These are phyloP conservation scores for Cremastinae sp. DNA, from an alignment of 2,888 invertebrate species.

Conservation along the genomic window DNA sequence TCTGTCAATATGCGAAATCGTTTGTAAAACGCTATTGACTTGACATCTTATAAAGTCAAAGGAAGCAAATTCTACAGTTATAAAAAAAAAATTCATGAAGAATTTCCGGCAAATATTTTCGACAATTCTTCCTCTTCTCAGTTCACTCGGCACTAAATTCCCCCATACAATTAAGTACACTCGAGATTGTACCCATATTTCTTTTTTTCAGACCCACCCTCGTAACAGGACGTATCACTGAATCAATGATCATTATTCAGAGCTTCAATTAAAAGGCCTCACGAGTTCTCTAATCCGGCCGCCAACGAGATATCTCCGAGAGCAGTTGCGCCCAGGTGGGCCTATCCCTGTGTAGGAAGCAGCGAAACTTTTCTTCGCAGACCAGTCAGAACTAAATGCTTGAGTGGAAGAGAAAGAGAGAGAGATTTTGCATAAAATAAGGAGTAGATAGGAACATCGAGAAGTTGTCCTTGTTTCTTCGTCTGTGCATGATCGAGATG, in stretches of 20 bases:
- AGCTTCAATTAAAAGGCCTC: constrained; percentile 78
- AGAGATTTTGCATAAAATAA: constrained; percentile 39
- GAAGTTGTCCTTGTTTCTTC: constrained; percentile 56
- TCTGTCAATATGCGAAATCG: background rate
- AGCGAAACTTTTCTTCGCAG: constrained; percentile 35
- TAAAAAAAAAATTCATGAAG: no score
- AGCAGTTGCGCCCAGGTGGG: constrained; percentile 77
- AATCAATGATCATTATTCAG: constrained; percentile 79
- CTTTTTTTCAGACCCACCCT: constrained; percentile 62
- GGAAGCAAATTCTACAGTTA: no score
- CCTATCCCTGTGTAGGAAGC: constrained; percentile 51
- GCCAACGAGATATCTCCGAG: constrained; percentile 74
- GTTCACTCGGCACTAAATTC: background rate
- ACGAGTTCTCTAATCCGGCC: constrained; percentile 76
- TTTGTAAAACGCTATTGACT: no score
- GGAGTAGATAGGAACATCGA: constrained; percentile 28
- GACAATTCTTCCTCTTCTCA: no score
- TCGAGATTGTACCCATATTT: constrained; percentile 2
- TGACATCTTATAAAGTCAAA: no score
- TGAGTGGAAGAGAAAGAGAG: constrained; percentile 34
- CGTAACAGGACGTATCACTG: constrained; percentile 71
- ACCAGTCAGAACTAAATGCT: constrained; percentile 18
- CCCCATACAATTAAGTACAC: background rate
- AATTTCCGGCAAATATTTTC: no score
- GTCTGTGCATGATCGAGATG: constrained; percentile 68